Base-by-base conservation (phyloP, 2,797 vertebrate species). In the Limosa lapponica region DNA sequence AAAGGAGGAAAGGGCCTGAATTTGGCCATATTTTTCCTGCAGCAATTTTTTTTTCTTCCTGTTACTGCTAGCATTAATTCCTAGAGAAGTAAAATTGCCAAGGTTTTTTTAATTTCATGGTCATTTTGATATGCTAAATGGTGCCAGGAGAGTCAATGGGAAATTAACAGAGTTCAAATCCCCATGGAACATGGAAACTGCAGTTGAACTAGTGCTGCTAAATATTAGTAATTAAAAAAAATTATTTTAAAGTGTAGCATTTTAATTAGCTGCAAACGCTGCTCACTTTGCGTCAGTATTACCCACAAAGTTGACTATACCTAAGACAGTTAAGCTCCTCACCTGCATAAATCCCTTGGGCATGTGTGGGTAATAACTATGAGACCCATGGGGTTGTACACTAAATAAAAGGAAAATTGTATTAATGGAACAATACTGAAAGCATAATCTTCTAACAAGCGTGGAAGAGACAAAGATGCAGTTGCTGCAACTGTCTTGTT, bases 191-290 rank as follows among this genome's bases (percentile, higher is more conserved):
- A 19, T 12, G 32, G 54, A 88, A 93, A 95, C 37, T 83, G 73
- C 70, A 79, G 80, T 92, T 88, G 94, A 94, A 96, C 94, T 73
- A 81, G 34, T 78, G 62, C 91, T 52, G 51, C 58, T 88, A 95
- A 96, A 89, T 84, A 95, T 88, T 81, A 89, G 54, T 62, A 91
- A 95, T 94, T 96, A 90, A 62, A 36, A 82, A 69, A 86, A 91
- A 89, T 73, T 22, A 90, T 95, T 96, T 96, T 91, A 41, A 94
- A 94, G 73, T 23, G 30, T 41, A 72, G 51, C 36, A 72, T 79
- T 94, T 91, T 90, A 93, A 95, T 95, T 75, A 94, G n/a, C 72
- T 90, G 57, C 1, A 20, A 91, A 62, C 1, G 6, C 46, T 4
- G 1, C 72, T 78, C 43, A 30, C 79, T 83, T 82, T 0, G 0